Evolutionary conservation across 2,797 vertebrate species (phyloP), one percentile per base, ranked within the genome.

Genomic region (Vireo griseus): DNA sequence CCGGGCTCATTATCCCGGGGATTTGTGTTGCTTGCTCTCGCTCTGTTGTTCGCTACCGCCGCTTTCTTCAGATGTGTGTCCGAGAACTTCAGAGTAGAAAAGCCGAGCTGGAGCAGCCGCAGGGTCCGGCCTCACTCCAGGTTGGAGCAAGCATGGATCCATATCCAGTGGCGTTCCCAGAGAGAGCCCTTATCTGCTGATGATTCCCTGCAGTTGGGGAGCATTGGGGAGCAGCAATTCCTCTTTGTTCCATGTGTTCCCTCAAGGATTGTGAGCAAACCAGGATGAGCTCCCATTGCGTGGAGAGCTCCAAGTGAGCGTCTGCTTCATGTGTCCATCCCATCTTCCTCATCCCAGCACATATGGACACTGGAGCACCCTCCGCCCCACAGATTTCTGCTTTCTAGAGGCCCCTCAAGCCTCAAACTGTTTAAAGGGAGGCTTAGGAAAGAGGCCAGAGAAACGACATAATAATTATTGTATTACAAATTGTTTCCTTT

Each of bases 401-500:
- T 82, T 88, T 33, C 19, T 40, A 10, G 42, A 74, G 79, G 87
- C 92, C 55, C n/a, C 55, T 83, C 88, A 63, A 67, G 28, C 71
- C 83, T 78, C 75, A 11, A 24, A 44, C 91, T 86, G 81, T 94
- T 94, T 93, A 86, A 94, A 88, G 59, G 74, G 81, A 88, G 80
- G 79, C 71, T 96, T 88, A 95, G 91, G 95, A 96, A 94, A 71
- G 55, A 47, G 91, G 86, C 92, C 96, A 93, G 95, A 92, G 88
- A 75, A 96, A 95, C 82, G 79, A 90, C 94, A 79, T 78, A 88
- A 92, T 96, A 86, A 96, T 96, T 94, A 94, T 78, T 95, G 96
- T 87, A 94, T 97, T 97, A 94, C 96, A 96, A 88, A 95, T 94
- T 79, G 95, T 96, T 97, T 96, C 96, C 90, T 93, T 96, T 90